These are phyloP conservation scores for Pseudomugil tenellus DNA, from an alignment of 2,797 vertebrate species.

Conservation along the genomic window DNA sequence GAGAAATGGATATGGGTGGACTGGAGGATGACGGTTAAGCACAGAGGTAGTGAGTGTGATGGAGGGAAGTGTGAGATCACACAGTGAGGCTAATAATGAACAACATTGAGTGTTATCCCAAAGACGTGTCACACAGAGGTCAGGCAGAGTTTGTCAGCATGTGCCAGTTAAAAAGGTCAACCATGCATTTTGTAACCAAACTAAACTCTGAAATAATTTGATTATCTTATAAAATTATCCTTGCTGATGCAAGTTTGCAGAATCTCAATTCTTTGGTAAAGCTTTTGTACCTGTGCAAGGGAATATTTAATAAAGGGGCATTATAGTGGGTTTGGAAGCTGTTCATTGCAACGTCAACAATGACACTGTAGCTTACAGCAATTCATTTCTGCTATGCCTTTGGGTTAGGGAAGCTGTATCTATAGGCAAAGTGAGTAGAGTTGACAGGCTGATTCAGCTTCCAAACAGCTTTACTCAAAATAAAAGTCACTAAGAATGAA, in stretches of 20 bases:
- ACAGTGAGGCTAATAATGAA: constrained; percentile 57
- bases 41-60: constrained; percentile 53
- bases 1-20: constrained; percentile 73
- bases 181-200: constrained; percentile 29
- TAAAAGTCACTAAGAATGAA: constrained; percentile 19
- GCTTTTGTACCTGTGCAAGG: not conserved
- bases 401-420: not conserved
- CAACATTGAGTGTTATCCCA: constrained; percentile 38
- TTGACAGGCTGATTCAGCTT: not conserved
- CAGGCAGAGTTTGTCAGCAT: constrained; percentile 4
- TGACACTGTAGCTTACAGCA: not conserved
- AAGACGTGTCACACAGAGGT: constrained; percentile 44
- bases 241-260: not conserved
- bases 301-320: not conserved
- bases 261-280: constrained; percentile 7
- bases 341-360: not conserved
- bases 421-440: not conserved
- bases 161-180: constrained; percentile 13
- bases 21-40: constrained; percentile 67
- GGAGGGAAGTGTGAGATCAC: constrained; percentile 58
- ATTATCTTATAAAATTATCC: constrained; percentile 30
- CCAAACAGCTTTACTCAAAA: too few relatives aligned
- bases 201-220: constrained; percentile 13
- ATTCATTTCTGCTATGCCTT: not conserved
- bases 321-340: not conserved